These are phyloP conservation scores for Atherix ibis DNA, from an alignment of 2,888 invertebrate species.

Conservation along the genomic window DNA sequence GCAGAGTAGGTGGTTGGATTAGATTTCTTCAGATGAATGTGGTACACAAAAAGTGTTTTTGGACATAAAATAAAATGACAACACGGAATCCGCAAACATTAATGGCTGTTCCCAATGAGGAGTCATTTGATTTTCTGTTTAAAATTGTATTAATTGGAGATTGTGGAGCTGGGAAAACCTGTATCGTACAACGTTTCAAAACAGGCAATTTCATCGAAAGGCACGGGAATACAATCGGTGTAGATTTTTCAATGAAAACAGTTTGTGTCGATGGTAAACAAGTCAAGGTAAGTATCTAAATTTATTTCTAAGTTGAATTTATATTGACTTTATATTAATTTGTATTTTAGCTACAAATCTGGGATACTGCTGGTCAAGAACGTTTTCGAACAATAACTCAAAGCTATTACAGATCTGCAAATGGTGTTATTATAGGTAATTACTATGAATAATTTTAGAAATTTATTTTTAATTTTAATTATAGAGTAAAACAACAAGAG, in stretches of 20 bases:
- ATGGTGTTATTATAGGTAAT: slow-evolving; percentile 88
- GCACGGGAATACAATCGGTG: slow-evolving; percentile 93
- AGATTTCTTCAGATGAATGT: no score
- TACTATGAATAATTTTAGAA: no score
- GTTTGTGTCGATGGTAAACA: slow-evolving; percentile 83
- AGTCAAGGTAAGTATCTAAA: slow-evolving; percentile 79
- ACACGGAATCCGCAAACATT: slow-evolving; percentile 59
- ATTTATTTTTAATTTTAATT: no score
- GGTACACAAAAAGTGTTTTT: no score
- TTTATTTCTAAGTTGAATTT: no score
- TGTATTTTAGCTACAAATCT: slow-evolving; percentile 56
- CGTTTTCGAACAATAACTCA: slow-evolving; percentile 93
- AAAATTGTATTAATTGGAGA: slow-evolving; percentile 91
- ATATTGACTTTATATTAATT: no score
- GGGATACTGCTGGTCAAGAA: slow-evolving; percentile 96
- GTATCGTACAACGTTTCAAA: slow-evolving; percentile 89
- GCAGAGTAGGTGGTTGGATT: no score
- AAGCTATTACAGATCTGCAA: slow-evolving; percentile 91
- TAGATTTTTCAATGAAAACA: slow-evolving; percentile 98
- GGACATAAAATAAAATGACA: no score
- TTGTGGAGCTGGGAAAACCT: slow-evolving; percentile 83
- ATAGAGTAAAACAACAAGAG: no score
- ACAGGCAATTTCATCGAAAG: slow-evolving; percentile 90
- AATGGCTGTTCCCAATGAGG: slow-evolving; percentile 57
- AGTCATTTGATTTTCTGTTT: slow-evolving; percentile 83